Conservation (phyloP, 2,797 vertebrate species). For the Crocidura indochinensis region DNA sequence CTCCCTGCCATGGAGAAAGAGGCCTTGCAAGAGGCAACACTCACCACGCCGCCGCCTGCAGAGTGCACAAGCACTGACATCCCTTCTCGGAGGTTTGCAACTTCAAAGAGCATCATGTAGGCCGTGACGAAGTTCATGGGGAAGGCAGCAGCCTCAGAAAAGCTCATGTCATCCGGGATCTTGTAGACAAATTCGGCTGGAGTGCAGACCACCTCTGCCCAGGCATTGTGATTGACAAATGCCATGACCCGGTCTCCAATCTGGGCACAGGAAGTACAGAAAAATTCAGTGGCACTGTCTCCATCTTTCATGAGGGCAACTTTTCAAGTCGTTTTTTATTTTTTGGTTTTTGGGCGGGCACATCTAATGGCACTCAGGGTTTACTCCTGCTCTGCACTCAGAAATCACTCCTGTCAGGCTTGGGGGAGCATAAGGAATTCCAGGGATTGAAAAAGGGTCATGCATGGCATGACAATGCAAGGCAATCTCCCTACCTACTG, state of each 20-base stretch:
- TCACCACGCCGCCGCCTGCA: constrained; percentile 98
- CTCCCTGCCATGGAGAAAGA: constrained; percentile 1
- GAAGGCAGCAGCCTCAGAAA: constrained; percentile 97
- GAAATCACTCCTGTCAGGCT: too few species aligned
- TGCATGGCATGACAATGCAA: rapidly evolving
- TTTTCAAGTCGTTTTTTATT: too few species aligned
- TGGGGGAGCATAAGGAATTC: too few species aligned
- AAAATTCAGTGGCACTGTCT: background rate
- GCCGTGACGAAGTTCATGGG: constrained; percentile 98
- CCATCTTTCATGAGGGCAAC: background rate
- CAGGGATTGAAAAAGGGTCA: too few species aligned
- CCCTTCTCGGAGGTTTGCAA: constrained; percentile 97
- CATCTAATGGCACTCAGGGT: too few species aligned
- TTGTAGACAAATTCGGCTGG: constrained; percentile 97
- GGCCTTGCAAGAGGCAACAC: constrained; percentile 79
- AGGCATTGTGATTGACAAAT: constrained; percentile 98
- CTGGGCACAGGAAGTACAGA: constrained; percentile 87
- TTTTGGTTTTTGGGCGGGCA: too few species aligned
- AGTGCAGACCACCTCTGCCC: constrained; percentile 98
- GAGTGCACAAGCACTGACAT: constrained; percentile 99
- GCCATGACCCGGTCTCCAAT: constrained; percentile 99
- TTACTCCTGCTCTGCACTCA: too few species aligned
- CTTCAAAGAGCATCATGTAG: constrained; percentile 99
- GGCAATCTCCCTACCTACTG: too few species aligned
- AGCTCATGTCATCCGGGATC: constrained; percentile 98